Base-by-base conservation (phyloP, 2,888 invertebrate genomes). In the Diachrysia chrysitis region DNA sequence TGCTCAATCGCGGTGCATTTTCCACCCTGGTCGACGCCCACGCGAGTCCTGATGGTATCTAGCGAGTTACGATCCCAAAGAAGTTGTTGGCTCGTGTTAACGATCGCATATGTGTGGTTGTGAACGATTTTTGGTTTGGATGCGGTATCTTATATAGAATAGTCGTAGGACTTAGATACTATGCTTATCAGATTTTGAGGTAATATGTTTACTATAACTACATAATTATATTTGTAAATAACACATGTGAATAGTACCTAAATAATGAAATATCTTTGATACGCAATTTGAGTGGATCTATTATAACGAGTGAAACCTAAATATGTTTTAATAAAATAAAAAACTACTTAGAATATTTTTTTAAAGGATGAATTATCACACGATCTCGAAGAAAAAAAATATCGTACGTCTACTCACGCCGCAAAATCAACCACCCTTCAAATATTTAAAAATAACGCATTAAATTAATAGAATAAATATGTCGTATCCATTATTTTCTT, bases 51-150 rank as follows among this genome's bases (percentile, higher is more conserved):
- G 83, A 84, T 83, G 85, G 78, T 85, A 85, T 87, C 87, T 76
- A 62, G 76, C 78, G 83, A 89, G 83, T 88, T 88, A 88, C 86
- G 88, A 87, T 78, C 81, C 83, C 84, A 65, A 72, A 73, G 74
- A 68, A 79, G 78, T 73, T 79, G 86, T 83, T 69, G 73, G 55
- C 63, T 35, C 71, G 74, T 83, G 84, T 84, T 84, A 79, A 79
- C 79, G 73, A 78, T 79, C 69, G 69, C 75, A 65, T 76, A 80
- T 81, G 77, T 66, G 58, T 68, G 71, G 78, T 72, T 73, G 63
- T 58, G 76, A 71, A 59, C 66, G 61, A 37, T 61, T 63, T 53
- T 21, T 23, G 1, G 1, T 3, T 10, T 63, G 66, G 76, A 76
- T 78, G 78, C 58, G 76, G 76, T 55, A 77, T 63, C 42, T 62